These are phyloP conservation scores for Sicus ferrugineus DNA, from an alignment of 2,888 invertebrate genomes.

Conservation along the genomic window DNA sequence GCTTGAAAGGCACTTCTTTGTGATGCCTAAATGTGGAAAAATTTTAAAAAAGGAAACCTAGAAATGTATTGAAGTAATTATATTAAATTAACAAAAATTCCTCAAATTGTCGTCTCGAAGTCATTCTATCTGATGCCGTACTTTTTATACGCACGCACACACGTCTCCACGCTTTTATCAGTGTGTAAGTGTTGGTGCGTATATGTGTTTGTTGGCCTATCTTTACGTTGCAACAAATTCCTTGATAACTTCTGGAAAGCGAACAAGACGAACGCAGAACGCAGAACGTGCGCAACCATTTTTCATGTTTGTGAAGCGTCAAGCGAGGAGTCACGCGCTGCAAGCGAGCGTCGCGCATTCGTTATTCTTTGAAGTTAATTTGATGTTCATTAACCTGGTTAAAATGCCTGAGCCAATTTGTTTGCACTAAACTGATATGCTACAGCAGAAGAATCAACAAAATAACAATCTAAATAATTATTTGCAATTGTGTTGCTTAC, in stretches of 20 bases:
- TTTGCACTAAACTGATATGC: neutral
- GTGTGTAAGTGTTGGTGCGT: neutral
- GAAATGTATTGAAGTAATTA: too few relatives aligned
- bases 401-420: constrained; percentile 21
- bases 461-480: too few relatives aligned
- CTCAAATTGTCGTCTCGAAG: too few relatives aligned
- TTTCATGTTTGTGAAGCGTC: constrained; percentile 26
- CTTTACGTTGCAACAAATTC: constrained; percentile 16
- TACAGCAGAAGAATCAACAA: neutral
- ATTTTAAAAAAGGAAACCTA: too few relatives aligned
- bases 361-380: constrained; percentile 21
- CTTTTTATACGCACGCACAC: neutral
- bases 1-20: neutral
- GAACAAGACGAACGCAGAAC: neutral
- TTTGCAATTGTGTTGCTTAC: too few relatives aligned
- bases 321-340: constrained; percentile 9
- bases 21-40: too few relatives aligned
- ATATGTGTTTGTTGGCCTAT: constrained; percentile 2
- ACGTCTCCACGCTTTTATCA: neutral
- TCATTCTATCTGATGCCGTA: too few relatives aligned
- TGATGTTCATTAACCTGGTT: constrained; percentile 25
- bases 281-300: constrained; percentile 28
- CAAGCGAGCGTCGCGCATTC: constrained; percentile 25
- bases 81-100: too few relatives aligned
- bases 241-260: constrained; percentile 2